Conservation (phyloP, 2,888 invertebrate genomes). For the Morpho helenor region DNA sequence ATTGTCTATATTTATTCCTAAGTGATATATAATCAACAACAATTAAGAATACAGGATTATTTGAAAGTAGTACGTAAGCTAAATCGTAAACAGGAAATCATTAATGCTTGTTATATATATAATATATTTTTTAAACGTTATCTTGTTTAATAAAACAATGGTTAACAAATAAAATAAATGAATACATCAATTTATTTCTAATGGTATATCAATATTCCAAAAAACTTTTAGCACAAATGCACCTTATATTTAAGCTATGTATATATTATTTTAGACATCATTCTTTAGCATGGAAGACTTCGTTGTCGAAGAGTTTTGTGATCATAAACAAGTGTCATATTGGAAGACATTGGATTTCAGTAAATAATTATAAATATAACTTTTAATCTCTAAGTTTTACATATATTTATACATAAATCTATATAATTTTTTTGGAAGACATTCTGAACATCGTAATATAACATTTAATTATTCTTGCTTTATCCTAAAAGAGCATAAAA, state of each 20-base stretch:
- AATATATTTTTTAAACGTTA: too few relatives aligned
- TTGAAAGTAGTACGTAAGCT: not conserved
- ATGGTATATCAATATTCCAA: too few relatives aligned
- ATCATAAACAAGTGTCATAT: slow-evolving; percentile 32
- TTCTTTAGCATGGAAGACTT: slow-evolving; percentile 61
- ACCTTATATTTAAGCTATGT: slow-evolving; percentile 12
- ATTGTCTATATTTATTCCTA: slow-evolving; percentile 28
- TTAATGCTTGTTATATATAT: too few relatives aligned
- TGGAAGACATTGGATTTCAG: slow-evolving; percentile 58
- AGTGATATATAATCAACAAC: slow-evolving; percentile 41
- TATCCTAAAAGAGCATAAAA: slow-evolving; percentile 30
- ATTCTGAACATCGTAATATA: slow-evolving; percentile 32
- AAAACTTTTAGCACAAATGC: not conserved
- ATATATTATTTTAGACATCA: slow-evolving; percentile 28
- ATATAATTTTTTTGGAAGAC: slow-evolving; percentile 38
- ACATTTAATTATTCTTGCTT: slow-evolving; percentile 27
- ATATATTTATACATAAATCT: slow-evolving; percentile 28
- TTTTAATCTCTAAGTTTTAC: slow-evolving; percentile 28
- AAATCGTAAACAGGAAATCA: too few relatives aligned
- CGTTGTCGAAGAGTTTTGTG: slow-evolving; percentile 58
- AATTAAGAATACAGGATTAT: slow-evolving; percentile 24
- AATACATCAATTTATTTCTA: too few relatives aligned
- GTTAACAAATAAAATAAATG: not conserved
- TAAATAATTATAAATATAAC: slow-evolving; percentile 30
- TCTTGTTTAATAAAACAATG: too few relatives aligned